Base-by-base conservation (phyloP, 2,113 vertebrate species). In the Scomber colias region DNA sequence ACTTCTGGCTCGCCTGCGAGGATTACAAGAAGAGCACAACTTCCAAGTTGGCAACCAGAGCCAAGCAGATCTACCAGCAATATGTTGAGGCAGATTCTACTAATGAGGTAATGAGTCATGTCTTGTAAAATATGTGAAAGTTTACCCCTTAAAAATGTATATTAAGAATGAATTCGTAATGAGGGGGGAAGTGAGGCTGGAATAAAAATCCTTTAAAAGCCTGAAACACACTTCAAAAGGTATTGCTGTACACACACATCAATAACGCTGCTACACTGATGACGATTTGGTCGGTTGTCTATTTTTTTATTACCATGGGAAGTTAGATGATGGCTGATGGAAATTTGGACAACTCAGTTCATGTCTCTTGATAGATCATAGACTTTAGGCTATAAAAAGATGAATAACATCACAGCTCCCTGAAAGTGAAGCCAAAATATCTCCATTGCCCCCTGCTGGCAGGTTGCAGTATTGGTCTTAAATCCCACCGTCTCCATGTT, bases 1-100 rank as follows among this genome's bases (percentile, higher is more conserved):
- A 96, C 57, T 99, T 98, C 94, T 98, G 97, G 97, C 57, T 95
- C 57, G 95, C 95, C 40, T 98, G 97, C 3, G 95, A 97, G 79
- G 95, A 97, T n/a, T 98, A 96, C 87, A 98, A 95, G 82, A 97
- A 94, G 71, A 95, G 86, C 19, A 86, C 94, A 0, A 84, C 92
- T 0, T 72, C 95, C 4, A 94, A 96, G 75, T 88, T 96, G 82
- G 81, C 88, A 13, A 87, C 87, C 48, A 96, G 93, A 90, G 97
- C 97, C 79, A 95, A 93, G 84, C 93, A 96, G 90, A 96, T 99
- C 90, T 98, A 96, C 44, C 94, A 96, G 35, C 95, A 96, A 17
- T 98, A 95, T 70, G 92, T 98, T 35, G 95, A 96, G 0, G 94
- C 94, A 16, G 96, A 97, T 77, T 95, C 97, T 48, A 94, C 96